Evolutionary conservation across 1,140 invertebrate genomes (phyloP).

Genomic region (Drosophila quadrilineata): DNA sequence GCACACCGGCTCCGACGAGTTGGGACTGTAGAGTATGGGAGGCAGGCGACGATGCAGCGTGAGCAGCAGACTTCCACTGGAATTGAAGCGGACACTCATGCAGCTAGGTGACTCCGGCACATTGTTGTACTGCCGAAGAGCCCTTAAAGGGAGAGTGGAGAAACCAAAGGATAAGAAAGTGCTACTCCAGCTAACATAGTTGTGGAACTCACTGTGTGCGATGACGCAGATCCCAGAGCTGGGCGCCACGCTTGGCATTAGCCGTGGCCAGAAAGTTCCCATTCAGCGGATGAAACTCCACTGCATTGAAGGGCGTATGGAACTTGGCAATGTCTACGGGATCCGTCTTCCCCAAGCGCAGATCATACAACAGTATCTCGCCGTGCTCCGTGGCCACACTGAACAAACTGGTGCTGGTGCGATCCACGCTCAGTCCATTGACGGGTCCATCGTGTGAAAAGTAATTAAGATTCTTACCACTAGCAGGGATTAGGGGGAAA

Average conservation of each 20-base stretch:
- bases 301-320: constrained; percentile 91
- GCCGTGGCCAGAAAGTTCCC: constrained; percentile 91
- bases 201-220: constrained; percentile 86
- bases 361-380: constrained; percentile 91
- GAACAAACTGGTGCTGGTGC: constrained; percentile 90
- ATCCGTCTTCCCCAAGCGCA: constrained; percentile 81
- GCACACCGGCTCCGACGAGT: constrained; percentile 86
- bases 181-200: background rate
- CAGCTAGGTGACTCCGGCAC: constrained; percentile 88
- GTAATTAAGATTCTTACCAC: constrained; percentile 87
- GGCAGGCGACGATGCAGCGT: constrained; percentile 91
- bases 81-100: constrained; percentile 95
- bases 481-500: constrained; percentile 64
- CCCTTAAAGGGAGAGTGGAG: constrained; percentile 80
- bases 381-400: constrained; percentile 96
- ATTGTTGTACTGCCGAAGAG: constrained; percentile 87
- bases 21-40: constrained; percentile 90
- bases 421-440: constrained; percentile 93
- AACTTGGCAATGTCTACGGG: constrained; percentile 84
- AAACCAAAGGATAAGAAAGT: background rate
- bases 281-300: constrained; percentile 94
- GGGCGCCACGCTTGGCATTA: constrained; percentile 93
- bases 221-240: constrained; percentile 93
- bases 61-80: constrained; percentile 89
- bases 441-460: constrained; percentile 94